Evolutionary conservation across 2,888 invertebrate species (phyloP).

Genomic region (Panzeria rudis): DNA sequence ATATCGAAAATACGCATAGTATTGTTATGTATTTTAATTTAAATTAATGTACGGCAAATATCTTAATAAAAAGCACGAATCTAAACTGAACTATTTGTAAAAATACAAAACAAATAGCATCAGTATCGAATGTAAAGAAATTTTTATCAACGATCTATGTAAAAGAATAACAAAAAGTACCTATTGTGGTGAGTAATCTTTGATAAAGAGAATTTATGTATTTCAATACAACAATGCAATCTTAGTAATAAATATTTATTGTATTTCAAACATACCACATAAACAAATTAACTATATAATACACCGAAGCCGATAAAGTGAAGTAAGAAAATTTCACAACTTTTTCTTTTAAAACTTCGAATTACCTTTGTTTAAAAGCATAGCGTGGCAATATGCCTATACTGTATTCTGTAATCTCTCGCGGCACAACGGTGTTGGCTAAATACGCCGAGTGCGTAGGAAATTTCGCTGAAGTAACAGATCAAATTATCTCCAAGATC

Average conservation of each 20-base stretch:
- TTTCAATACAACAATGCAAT: conserved; percentile 7
- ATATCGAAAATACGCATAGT: not conserved
- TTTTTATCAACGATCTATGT: conserved; percentile 23
- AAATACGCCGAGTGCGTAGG: conserved; percentile 97
- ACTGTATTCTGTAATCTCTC: conserved; percentile 94
- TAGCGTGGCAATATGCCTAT: conserved; percentile 89
- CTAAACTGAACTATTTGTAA: not conserved
- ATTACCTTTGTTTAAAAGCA: not conserved
- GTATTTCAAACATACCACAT: not conserved
- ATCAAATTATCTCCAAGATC: conserved; percentile 94
- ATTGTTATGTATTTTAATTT: not conserved
- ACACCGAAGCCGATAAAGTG: not conserved
- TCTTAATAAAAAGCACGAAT: not conserved
- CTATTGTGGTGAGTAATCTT: conserved; percentile 60
- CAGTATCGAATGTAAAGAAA: not conserved
- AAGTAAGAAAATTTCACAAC: conserved; percentile 27
- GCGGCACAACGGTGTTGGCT: conserved; percentile 93
- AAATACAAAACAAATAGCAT: not conserved
- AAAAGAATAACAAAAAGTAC: conserved; percentile 22
- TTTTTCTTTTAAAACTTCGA: conserved; percentile 14
- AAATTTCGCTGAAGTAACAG: conserved; percentile 97
- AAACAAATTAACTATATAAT: not conserved
- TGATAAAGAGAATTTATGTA: conserved; percentile 17
- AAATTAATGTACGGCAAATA: not conserved
- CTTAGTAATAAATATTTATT: conserved; percentile 11